phyloP scores from a whole-genome alignment of 2,113 vertebrate genomes.

The Callipepla squamata region DNA sequence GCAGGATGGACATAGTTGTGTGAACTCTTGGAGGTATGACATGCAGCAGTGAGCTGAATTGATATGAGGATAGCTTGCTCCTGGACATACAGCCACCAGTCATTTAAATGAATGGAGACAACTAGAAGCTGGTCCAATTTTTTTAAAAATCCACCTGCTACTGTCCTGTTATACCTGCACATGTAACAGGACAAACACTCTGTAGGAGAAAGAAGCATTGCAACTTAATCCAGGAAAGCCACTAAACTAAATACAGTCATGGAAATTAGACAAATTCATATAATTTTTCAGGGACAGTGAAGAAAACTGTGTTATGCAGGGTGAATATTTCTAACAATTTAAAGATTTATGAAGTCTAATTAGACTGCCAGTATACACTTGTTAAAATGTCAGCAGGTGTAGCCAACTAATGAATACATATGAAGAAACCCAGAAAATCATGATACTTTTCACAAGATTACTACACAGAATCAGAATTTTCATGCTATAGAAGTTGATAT shows the following conservation, averaged over 20 bases:
- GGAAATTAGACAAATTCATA: background rate
- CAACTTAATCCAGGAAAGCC: background rate
- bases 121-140: background rate
- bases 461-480: background rate
- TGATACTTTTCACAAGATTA: background rate
- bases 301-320: background rate
- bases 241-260: background rate
- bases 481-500: background rate
- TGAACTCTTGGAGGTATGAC: background rate
- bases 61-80: background rate
- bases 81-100: background rate
- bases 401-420: background rate
- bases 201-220: background rate
- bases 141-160: background rate
- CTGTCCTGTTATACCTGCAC: background rate
- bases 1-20: no score
- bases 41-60: background rate
- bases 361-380: background rate
- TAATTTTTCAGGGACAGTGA: background rate
- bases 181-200: fast-evolving
- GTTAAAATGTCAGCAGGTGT: background rate
- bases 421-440: background rate
- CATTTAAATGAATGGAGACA: fast-evolving
- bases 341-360: background rate
- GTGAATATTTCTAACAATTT: background rate